Conservation (phyloP, 2,888 invertebrate species). For the Drosophila pseudotalamancana region DNA sequence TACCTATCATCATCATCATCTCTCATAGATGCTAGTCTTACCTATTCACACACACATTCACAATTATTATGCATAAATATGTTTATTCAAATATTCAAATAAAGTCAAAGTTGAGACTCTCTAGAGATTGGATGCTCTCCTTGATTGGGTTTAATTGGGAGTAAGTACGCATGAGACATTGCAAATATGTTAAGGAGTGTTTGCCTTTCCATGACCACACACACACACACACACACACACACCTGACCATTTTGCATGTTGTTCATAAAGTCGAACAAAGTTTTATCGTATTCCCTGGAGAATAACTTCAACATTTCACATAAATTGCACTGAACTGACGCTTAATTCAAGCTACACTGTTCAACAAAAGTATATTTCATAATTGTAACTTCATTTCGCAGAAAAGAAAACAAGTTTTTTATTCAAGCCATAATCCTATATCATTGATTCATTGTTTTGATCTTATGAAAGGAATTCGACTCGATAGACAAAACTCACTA, state of each 20-base stretch:
- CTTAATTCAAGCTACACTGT: slow-evolving; percentile 16
- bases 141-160: slow-evolving; percentile 75
- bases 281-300: slow-evolving; percentile 15
- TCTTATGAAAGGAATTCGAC: background rate
- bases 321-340: slow-evolving; percentile 21
- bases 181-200: slow-evolving; percentile 1
- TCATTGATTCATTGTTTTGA: too few species aligned
- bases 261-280: slow-evolving; percentile 25
- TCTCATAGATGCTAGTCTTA: too few species aligned
- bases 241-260: slow-evolving; percentile 5
- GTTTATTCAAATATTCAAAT: slow-evolving; percentile 5
- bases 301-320: slow-evolving; percentile 20
- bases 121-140: slow-evolving; percentile 21
- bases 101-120: slow-evolving; percentile 27
- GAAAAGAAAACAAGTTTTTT: background rate
- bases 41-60: background rate
- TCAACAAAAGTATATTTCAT: background rate
- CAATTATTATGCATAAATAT: slow-evolving; percentile 5
- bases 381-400: background rate
- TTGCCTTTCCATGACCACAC: background rate
- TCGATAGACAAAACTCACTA: background rate
- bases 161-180: slow-evolving; percentile 49
- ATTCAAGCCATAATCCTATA: background rate
- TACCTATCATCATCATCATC: background rate
- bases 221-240: slow-evolving; percentile 10